These are phyloP conservation scores for Timema cristinae DNA, from an alignment of 2,888 invertebrate species.

Conservation along the genomic window DNA sequence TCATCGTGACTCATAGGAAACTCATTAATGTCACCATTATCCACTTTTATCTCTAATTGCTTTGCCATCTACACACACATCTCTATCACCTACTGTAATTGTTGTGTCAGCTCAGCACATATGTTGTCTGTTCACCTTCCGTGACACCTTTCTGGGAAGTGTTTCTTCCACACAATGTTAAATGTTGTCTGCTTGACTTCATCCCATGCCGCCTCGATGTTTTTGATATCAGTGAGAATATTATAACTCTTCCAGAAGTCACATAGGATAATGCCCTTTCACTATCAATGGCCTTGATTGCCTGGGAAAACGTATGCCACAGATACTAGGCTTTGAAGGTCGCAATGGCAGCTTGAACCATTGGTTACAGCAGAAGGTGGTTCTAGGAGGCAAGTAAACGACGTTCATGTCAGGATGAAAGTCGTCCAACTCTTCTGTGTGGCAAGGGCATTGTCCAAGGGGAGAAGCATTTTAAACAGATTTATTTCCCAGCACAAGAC, in stretches of 20 bases:
- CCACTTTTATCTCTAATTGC: background rate
- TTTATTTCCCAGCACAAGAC: background rate
- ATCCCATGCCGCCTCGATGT: background rate
- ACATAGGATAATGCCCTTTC: background rate
- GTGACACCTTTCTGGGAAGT: background rate
- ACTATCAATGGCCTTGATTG: background rate
- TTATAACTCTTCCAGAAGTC: slow-evolving; percentile 3
- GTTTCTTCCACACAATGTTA: background rate
- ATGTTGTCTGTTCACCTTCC: background rate
- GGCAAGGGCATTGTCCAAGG: background rate
- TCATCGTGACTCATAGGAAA: slow-evolving; percentile 1
- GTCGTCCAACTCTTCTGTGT: background rate
- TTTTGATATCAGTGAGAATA: background rate
- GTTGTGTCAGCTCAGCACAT: background rate
- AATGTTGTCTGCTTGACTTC: background rate
- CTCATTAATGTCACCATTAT: background rate
- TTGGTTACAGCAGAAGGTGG: background rate
- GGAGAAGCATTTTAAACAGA: background rate
- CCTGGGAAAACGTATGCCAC: background rate
- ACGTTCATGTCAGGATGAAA: background rate
- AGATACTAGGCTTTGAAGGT: background rate
- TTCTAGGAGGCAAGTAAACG: background rate
- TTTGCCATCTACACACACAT: background rate
- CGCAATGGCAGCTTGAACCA: background rate
- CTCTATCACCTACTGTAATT: background rate